Evolutionary conservation across 2,888 invertebrate species (phyloP), one percentile per base, ranked within the genome.

Genomic region (Metacarcinus magister): DNA sequence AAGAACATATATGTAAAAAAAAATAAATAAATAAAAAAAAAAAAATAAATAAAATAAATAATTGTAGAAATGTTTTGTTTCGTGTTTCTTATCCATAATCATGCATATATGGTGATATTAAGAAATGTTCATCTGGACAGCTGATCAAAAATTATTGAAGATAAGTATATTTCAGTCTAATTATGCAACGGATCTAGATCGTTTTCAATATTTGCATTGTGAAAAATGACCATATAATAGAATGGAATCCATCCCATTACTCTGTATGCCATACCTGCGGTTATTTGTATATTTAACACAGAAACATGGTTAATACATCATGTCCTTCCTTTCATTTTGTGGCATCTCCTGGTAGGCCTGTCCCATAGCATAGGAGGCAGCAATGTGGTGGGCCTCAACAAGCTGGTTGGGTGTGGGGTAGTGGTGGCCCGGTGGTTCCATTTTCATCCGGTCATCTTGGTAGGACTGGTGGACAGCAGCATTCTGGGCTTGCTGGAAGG

Each of bases 401-500:
- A 75, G 67, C 67, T 67, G 39, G 93, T 67, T 87, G 39, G 93
- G 43, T n/a, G 93, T 43, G 0, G 67, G 67, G 43, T 93, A 93
- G 23, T 67, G 93, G 19, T n/a, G 67, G 19, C 67, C 93, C 7
- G 67, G 43, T n/a, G 67, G 19, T 75, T 93, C 93, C 39, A 93
- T 75, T 75, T 93, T 93, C 93, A 93, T 93, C 4, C 67, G 39
- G 43, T 67, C 75, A 39, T 67, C 75, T 23, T 93, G 67, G n/a
- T 93, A 75, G 2, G 67, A 48, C 39, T 75, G 67, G 54, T 92
- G 92, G 67, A 44, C 93, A 16, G 93, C 93, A 1, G 93, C 93
- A 75, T 93, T 93, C 75, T 93, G 93, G 19, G 93, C 93, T 93
- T 93, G 93, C 93, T 93, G 93, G 19, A 75, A 44, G 44, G 19